Conservation (phyloP, 2,797 vertebrate species). For the Pseudomugil tenellus region DNA sequence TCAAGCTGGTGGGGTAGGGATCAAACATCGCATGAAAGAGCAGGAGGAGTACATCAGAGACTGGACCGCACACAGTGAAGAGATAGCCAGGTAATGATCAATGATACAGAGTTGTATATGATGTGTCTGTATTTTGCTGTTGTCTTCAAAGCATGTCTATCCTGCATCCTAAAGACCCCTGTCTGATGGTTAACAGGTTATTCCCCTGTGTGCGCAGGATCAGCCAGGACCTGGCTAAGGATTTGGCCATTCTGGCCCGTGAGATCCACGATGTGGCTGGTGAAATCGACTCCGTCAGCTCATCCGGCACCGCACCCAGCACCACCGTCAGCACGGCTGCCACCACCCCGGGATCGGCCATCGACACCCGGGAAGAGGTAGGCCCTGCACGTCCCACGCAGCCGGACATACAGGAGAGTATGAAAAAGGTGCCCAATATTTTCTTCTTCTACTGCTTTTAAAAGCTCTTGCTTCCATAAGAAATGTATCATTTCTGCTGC, state of each 20-base stretch:
- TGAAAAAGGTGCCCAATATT: constrained; percentile 80
- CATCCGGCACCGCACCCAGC: constrained; percentile 97
- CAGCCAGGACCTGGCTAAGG: constrained; percentile 95
- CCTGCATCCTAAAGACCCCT: constrained; percentile 73
- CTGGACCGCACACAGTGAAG: constrained; percentile 98
- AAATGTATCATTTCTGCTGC: constrained; percentile 22
- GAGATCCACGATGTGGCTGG: constrained; percentile 99
- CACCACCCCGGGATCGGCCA: constrained; percentile 98
- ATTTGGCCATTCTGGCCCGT: constrained; percentile 96
- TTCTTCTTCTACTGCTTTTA: constrained; percentile 74
- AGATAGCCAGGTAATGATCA: constrained; percentile 94
- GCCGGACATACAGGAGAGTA: constrained; percentile 87
- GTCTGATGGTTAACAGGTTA: constrained; percentile 87
- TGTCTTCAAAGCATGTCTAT: constrained; percentile 17
- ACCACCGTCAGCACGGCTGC: constrained; percentile 99
- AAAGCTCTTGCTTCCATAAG: constrained; percentile 30
- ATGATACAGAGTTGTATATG: not conserved
- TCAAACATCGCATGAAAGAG: constrained; percentile 93
- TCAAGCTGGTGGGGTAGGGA: constrained; percentile 76
- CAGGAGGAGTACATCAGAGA: constrained; percentile 98
- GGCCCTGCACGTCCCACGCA: constrained; percentile 86
- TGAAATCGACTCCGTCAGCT: constrained; percentile 98
- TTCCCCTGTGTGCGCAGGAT: constrained; percentile 95
- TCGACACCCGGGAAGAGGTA: constrained; percentile 99
- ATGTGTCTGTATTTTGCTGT: not conserved